Base-by-base conservation (phyloP, 2,888 invertebrate species). In the Dryomyza anilis region DNA sequence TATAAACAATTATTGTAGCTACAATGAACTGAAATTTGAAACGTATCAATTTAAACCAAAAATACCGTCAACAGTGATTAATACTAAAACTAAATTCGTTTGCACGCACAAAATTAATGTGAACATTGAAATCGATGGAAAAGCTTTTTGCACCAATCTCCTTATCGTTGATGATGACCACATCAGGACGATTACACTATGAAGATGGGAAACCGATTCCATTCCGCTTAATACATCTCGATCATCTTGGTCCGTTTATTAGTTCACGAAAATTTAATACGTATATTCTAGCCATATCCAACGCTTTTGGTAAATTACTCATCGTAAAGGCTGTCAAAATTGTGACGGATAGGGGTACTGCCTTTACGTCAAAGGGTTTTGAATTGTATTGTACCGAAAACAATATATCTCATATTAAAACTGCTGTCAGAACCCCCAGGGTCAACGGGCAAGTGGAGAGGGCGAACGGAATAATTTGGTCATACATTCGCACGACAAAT, bases 311-410 rank as follows among this genome's bases (percentile, higher is more conserved):
- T 10, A 70, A 71, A 62, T 65, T 59, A 29, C 2, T 63, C 3
- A 23, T 70, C 14, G 21, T 69, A 1, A 67, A 65, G 57, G 65
- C 68, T 1, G 69, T 70, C 2, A 16, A 4, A 65, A 66, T 75
- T 1, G 66, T 76, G 23, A 68, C 69, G 8, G 72, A 76, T 64
- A 46, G 72, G 43, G 74, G 74, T 3, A 68, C 73, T 1, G 73
- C 72, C 0, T 77, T 68, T 56, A 72, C 70, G 1, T 70, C 72
- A 0, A 66, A 70, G 12, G 23, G 14, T 25, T 74, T 74, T 52
- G 67, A 69, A 58, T n/a, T n/a, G n/a, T n/a, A n/a, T n/a, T n/a
- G n/a, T n/a, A n/a, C n/a, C n/a, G n/a, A n/a, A n/a, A n/a, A n/a
- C n/a, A n/a, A n/a, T n/a, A n/a, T n/a, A n/a, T n/a, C n/a, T n/a